These are phyloP conservation scores for Gallinago undulata DNA, from an alignment of 2,113 vertebrate genomes.

Conservation along the genomic window DNA sequence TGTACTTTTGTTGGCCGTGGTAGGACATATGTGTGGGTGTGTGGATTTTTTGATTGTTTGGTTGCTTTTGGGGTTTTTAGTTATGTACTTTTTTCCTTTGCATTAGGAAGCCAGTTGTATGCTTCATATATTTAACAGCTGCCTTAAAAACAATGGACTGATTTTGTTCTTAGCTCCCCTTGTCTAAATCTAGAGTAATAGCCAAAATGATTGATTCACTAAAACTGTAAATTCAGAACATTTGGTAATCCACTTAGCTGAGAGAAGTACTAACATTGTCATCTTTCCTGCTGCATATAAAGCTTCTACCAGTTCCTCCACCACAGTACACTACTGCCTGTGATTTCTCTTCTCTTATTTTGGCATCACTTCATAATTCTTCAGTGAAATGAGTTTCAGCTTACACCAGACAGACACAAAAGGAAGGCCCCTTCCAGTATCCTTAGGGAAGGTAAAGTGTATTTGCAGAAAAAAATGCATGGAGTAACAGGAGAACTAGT, in stretches of 20 bases:
- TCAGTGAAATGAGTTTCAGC: background rate
- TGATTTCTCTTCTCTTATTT: background rate
- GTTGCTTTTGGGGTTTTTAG: background rate
- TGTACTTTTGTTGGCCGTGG: background rate
- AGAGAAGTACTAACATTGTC: background rate
- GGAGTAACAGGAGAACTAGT: background rate
- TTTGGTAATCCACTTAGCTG: conserved; percentile 17
- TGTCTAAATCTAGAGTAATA: background rate
- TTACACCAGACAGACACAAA: background rate
- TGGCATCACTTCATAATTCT: background rate
- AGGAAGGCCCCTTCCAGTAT: background rate
- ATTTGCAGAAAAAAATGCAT: conserved; percentile 30
- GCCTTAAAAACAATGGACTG: background rate
- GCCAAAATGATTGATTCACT: background rate
- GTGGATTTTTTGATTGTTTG: background rate
- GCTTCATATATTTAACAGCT: background rate
- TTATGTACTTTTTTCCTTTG: background rate
- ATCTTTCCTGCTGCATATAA: background rate
- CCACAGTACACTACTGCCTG: background rate
- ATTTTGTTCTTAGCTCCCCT: background rate
- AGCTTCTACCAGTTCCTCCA: background rate
- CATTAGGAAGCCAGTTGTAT: background rate
- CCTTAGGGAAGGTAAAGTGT: background rate
- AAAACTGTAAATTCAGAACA: background rate
- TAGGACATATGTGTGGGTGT: background rate